phyloP scores from a whole-genome alignment of 2,888 invertebrate genomes.

The Kryphioiulus occultus region DNA sequence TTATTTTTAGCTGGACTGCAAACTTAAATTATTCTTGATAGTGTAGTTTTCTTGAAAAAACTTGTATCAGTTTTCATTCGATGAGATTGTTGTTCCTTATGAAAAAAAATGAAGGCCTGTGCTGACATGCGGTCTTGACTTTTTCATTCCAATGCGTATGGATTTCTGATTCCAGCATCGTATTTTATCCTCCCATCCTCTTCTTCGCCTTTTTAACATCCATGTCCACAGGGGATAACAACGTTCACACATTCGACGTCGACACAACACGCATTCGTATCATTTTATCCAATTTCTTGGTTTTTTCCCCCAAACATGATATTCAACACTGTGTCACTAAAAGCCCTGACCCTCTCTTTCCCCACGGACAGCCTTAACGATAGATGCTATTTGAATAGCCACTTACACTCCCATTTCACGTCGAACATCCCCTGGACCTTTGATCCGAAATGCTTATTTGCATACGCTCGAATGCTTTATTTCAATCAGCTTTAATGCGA shows the following conservation, averaged over 20 bases:
- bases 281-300: conserved; percentile 19
- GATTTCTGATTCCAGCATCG: conserved; percentile 20
- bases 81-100: background rate
- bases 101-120: background rate
- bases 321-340: conserved; percentile 5
- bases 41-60: background rate
- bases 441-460: background rate
- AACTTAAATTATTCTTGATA: background rate
- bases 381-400: background rate
- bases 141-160: background rate
- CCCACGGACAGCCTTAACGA: background rate
- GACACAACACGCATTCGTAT: background rate
- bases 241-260: background rate
- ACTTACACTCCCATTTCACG: background rate
- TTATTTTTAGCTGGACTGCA: background rate
- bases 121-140: background rate
- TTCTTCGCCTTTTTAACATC: background rate
- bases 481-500: background rate
- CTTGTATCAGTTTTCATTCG: background rate
- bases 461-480: background rate
- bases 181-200: background rate
- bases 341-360: background rate
- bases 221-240: background rate
- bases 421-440: background rate
- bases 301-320: background rate